phyloP scores from a whole-genome alignment of 2,797 vertebrate species.

The Anolis apletophallus region DNA sequence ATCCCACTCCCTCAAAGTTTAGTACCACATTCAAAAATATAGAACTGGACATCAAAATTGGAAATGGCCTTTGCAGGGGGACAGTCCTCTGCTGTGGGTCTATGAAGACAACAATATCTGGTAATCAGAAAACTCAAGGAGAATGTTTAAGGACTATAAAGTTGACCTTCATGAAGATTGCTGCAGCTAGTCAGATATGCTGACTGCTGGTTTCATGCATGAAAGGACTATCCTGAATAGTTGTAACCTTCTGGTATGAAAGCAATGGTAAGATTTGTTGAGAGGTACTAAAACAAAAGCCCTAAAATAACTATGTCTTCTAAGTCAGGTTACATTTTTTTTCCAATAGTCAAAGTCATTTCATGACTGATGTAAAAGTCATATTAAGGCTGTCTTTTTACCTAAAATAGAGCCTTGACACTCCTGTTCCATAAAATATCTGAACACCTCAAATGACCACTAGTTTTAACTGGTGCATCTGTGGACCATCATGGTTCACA shows the following conservation, averaged over 20 bases:
- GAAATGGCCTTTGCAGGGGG: background rate
- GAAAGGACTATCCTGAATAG: background rate
- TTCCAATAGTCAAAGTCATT: background rate
- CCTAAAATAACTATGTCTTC: background rate
- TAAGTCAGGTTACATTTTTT: background rate
- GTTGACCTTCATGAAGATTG: background rate
- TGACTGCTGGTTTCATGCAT: conserved; percentile 1
- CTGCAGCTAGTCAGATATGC: background rate
- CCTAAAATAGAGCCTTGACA: background rate
- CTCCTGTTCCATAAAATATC: background rate
- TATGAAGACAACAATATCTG: background rate
- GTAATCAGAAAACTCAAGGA: background rate
- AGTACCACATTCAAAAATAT: background rate
- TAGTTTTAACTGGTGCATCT: background rate
- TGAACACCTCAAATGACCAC: background rate
- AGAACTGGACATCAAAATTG: background rate
- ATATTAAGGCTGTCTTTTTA: background rate
- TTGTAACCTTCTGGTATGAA: background rate
- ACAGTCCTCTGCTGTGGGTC: rapidly evolving
- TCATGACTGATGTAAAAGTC: background rate
- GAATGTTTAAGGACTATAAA: conserved; percentile 2
- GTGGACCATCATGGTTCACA: too few relatives aligned
- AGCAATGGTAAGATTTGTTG: background rate
- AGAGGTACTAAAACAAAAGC: background rate
- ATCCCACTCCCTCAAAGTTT: background rate